These are phyloP conservation scores for Phrynocephalus versicolor DNA, from an alignment of 2,113 vertebrate genomes.

Conservation along the genomic window DNA sequence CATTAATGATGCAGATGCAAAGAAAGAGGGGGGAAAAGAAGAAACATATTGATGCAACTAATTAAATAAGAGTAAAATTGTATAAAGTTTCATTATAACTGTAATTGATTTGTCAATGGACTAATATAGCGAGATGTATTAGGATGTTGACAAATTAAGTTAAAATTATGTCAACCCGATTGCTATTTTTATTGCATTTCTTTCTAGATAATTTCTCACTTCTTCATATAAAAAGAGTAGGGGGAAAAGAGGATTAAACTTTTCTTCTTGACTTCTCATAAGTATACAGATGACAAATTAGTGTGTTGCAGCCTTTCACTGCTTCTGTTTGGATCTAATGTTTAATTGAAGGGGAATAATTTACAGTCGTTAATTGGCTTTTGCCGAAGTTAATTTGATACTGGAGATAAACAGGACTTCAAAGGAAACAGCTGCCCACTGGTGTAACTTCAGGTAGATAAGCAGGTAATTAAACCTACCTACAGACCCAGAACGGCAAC, in stretches of 20 bases:
- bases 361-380: slow-evolving; percentile 75
- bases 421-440: slow-evolving; percentile 52
- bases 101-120: slow-evolving; percentile 75
- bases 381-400: slow-evolving; percentile 76
- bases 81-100: slow-evolving; percentile 74
- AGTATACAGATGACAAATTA: slow-evolving; percentile 66
- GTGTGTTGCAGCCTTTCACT: slow-evolving; percentile 58
- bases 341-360: slow-evolving; percentile 77
- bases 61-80: slow-evolving; percentile 76
- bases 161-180: slow-evolving; percentile 67
- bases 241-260: slow-evolving; percentile 15
- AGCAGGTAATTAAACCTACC: slow-evolving; percentile 59
- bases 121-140: slow-evolving; percentile 68
- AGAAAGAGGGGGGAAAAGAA: slow-evolving; percentile 9
- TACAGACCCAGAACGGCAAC: slow-evolving; percentile 8
- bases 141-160: slow-evolving; percentile 75
- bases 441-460: slow-evolving; percentile 62
- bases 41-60: slow-evolving; percentile 68
- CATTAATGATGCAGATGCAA: slow-evolving; percentile 65
- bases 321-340: slow-evolving; percentile 67
- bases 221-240: slow-evolving; percentile 25
- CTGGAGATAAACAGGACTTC: slow-evolving; percentile 58
- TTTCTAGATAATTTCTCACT: slow-evolving; percentile 70
- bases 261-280: slow-evolving; percentile 57
- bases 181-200: slow-evolving; percentile 67